Evolutionary conservation across 2,113 vertebrate species (phyloP).

Genomic region (Hippocampus comes): DNA sequence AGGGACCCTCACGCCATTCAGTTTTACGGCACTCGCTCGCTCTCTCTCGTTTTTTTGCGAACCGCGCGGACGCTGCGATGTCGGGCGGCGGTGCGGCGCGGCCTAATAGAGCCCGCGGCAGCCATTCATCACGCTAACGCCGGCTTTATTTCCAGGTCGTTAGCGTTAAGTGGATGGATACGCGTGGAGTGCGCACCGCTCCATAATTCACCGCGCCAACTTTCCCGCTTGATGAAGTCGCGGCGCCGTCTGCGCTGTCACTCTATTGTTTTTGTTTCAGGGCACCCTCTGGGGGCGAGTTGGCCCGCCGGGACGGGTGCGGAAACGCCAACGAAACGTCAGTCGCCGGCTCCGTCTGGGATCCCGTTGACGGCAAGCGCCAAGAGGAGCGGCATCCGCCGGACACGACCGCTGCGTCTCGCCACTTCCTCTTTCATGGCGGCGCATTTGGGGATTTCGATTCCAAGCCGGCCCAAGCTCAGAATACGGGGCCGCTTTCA

Average conservation of each 20-base stretch:
- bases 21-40: no score
- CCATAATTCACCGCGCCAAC: conserved; percentile 44
- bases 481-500: no score
- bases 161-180: conserved; percentile 59
- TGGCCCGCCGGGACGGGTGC: not conserved
- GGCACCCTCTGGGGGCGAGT: not conserved
- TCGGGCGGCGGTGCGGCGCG: conserved; percentile 2
- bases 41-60: no score
- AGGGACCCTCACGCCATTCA: no score
- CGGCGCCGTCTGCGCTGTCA: conserved; percentile 30
- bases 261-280: conserved; percentile 21
- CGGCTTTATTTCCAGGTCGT: conserved; percentile 60
- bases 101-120: conserved; percentile 42
- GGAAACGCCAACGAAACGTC: not conserved
- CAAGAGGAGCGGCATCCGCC: no score
- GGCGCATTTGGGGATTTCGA: no score
- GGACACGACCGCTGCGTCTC: no score
- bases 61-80: no score
- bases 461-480: no score
- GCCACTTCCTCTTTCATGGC: no score
- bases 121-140: conserved; percentile 50
- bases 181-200: conserved; percentile 31
- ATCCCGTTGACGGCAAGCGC: no score
- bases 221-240: conserved; percentile 51
- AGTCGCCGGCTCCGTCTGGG: no score